Conservation (phyloP, 2,113 vertebrate species). For the Spea bombifrons region DNA sequence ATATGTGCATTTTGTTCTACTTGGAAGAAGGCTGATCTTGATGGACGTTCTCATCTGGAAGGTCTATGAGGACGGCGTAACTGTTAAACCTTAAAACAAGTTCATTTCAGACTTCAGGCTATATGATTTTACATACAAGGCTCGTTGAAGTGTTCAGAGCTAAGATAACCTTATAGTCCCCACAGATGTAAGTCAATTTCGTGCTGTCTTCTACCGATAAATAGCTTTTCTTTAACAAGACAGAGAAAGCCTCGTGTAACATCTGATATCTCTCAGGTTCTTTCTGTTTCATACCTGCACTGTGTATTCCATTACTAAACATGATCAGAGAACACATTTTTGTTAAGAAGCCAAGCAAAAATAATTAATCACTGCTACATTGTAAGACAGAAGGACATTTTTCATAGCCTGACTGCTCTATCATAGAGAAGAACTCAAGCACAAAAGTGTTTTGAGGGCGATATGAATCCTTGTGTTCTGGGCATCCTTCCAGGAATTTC, state of each 20-base stretch:
- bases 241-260: background rate
- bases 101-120: background rate
- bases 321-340: background rate
- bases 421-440: background rate
- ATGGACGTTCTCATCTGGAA: too few relatives aligned
- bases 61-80: too few relatives aligned
- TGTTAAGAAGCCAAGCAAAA: background rate
- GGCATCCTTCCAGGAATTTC: background rate
- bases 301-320: background rate
- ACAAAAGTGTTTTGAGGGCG: background rate
- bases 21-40: too few relatives aligned
- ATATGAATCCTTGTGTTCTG: background rate
- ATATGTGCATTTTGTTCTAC: too few relatives aligned
- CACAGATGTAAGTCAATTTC: background rate
- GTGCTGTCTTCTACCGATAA: background rate
- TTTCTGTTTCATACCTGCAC: background rate
- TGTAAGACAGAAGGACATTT: background rate
- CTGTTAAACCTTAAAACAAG: too few relatives aligned
- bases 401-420: background rate
- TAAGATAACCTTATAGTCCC: background rate
- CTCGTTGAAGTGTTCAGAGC: background rate
- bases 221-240: background rate
- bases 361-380: background rate
- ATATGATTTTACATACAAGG: background rate
- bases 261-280: background rate